Percentiles rank a stretch among this genome's conserved stretches.
Conservation (phyloP, 2,888 invertebrate species). For the Parthenolecanium corni region DNA sequence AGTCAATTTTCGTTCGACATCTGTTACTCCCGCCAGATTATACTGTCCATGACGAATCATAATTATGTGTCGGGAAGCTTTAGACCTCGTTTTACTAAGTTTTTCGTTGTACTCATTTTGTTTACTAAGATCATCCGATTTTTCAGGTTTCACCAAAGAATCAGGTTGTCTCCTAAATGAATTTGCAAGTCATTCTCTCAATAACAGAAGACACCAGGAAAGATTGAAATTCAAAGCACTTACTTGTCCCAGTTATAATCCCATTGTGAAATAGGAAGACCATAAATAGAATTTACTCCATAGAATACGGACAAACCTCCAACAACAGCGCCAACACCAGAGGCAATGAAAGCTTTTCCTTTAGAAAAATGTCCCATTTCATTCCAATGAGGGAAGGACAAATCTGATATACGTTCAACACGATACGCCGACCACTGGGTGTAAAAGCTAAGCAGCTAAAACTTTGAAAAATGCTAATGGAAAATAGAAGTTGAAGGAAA, state of each 20-base stretch:
- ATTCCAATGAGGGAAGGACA: too few species aligned
- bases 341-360: constrained; percentile 2
- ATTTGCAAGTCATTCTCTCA: neutral
- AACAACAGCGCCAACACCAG: constrained; percentile 2
- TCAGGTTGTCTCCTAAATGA: constrained; percentile 58
- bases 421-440: too few species aligned
- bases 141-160: constrained; percentile 52
- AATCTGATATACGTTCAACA: too few species aligned
- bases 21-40: constrained; percentile 56
- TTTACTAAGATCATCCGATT: constrained; percentile 42
- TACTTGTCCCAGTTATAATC: constrained; percentile 27
- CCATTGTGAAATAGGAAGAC: constrained; percentile 14
- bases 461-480: too few species aligned
- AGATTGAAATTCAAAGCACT: neutral
- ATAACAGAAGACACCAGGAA: neutral
- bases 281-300: constrained; percentile 10
- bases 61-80: constrained; percentile 67
- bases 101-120: constrained; percentile 58
- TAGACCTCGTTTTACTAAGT: constrained; percentile 49
- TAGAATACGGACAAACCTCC: constrained; percentile 17
- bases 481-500: too few species aligned
- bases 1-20: constrained; percentile 64
- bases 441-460: too few species aligned
- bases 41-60: constrained; percentile 94
- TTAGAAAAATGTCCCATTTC: constrained; percentile 15